These are phyloP conservation scores for Cephalopachus bancanus DNA, from an alignment of 2,797 vertebrate species.

Conservation along the genomic window DNA sequence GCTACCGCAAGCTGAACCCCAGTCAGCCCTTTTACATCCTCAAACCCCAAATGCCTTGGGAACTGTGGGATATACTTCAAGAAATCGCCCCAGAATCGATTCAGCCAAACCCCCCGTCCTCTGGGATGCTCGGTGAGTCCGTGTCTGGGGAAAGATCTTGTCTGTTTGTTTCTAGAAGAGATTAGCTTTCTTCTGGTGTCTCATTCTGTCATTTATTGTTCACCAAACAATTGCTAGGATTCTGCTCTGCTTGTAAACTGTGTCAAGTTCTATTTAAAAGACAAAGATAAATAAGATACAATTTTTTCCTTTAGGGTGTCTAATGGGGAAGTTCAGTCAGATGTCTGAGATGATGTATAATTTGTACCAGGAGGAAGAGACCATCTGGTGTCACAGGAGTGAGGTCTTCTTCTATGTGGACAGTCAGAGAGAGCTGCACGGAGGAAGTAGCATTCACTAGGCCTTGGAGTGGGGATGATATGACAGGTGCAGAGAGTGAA, in stretches of 20 bases:
- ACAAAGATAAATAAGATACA: not conserved
- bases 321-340: not conserved
- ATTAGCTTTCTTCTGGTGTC: conserved; percentile 41
- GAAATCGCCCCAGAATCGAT: conserved; percentile 90
- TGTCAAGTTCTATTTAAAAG: not conserved
- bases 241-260: not conserved
- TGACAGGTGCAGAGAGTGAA: not conserved
- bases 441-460: not conserved
- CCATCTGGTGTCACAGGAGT: not conserved
- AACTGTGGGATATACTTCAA: conserved; percentile 91
- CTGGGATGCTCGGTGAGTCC: conserved; percentile 91
- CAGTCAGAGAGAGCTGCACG: not conserved
- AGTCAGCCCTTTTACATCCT: conserved; percentile 91
- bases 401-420: not conserved
- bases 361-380: not conserved
- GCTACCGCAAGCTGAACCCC: conserved; percentile 85
- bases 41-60: conserved; percentile 90
- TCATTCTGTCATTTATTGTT: not conserved
- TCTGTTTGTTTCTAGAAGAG: conserved; percentile 19
- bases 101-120: conserved; percentile 91
- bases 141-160: not conserved
- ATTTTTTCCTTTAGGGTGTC: not conserved
- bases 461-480: not conserved
- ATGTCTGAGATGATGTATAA: not conserved
- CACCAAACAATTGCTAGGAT: not conserved